Percentiles rank a stretch among this genome's conserved stretches.
phyloP scores from a whole-genome alignment of 2,797 vertebrate species.

The Anas bernieri region DNA sequence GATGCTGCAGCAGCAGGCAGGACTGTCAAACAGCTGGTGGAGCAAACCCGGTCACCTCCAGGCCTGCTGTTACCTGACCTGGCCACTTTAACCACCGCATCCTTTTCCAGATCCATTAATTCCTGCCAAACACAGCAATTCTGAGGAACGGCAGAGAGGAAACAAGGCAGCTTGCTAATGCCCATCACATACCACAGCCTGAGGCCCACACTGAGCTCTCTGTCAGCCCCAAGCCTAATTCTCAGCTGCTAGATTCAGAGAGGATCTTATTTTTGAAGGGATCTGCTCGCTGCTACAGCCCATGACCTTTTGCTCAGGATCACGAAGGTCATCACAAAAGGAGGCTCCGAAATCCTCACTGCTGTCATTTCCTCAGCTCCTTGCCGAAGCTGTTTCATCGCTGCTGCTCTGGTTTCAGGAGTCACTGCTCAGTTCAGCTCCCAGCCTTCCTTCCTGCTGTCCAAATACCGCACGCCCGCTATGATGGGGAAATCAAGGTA shows the following conservation, averaged over 20 bases:
- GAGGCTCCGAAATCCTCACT: accelerated
- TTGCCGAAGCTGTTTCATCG: not conserved
- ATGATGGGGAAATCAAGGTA: not conserved
- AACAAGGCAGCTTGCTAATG: not conserved
- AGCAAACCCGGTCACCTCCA: slow-evolving; percentile 11
- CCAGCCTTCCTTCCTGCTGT: not conserved
- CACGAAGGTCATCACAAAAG: not conserved
- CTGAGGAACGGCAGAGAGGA: not conserved
- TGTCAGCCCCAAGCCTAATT: not conserved
- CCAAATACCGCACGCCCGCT: accelerated
- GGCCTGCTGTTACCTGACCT: slow-evolving; percentile 29
- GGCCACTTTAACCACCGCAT: not conserved
- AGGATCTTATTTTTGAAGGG: not conserved
- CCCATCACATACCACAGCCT: not conserved
- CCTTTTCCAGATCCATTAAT: slow-evolving; percentile 1
- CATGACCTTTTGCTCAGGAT: not conserved
- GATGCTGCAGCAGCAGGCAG: not conserved
- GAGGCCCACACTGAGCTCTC: accelerated
- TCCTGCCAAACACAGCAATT: not conserved
- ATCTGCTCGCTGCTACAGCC: not conserved
- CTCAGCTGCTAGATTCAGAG: not conserved
- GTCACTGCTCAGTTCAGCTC: not conserved
- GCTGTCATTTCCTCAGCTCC: not conserved
- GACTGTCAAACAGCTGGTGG: slow-evolving; percentile 39
- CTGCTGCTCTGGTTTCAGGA: not conserved